phyloP scores from a whole-genome alignment of 2,888 invertebrate genomes.

The Drosophila acutilabella region DNA sequence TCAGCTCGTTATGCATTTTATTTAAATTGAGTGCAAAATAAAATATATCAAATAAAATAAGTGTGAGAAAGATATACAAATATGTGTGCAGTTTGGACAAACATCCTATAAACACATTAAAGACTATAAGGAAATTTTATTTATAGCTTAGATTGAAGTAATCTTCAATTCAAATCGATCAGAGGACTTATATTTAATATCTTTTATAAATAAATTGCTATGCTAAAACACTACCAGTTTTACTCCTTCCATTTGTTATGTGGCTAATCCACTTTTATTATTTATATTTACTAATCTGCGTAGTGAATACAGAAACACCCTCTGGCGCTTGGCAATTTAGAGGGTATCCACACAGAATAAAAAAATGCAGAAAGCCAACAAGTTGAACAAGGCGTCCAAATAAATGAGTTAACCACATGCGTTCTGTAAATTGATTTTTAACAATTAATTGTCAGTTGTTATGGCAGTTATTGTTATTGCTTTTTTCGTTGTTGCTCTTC shows the following conservation, averaged over 20 bases:
- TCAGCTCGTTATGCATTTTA: constrained; percentile 50
- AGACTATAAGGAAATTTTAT: neutral
- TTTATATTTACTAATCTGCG: no score
- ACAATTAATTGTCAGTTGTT: constrained; percentile 62
- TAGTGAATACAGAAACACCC: neutral
- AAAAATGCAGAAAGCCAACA: constrained; percentile 12
- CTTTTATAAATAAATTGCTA: no score
- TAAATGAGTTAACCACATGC: constrained; percentile 65
- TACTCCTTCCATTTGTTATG: no score
- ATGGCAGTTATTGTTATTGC: constrained; percentile 21
- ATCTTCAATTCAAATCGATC: no score
- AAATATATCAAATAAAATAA: constrained; percentile 16
- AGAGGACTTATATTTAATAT: no score
- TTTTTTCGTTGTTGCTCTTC: constrained; percentile 19
- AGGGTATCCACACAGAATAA: constrained; percentile 7
- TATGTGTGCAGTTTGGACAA: neutral
- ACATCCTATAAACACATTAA: constrained; percentile 4
- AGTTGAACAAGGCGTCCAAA: constrained; percentile 35
- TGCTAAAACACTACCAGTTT: no score
- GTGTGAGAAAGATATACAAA: neutral
- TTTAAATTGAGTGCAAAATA: constrained; percentile 41
- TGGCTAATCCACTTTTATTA: no score
- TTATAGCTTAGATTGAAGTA: no score
- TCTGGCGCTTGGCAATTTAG: no score
- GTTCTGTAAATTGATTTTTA: constrained; percentile 68